Base-by-base conservation (phyloP, 2,113 vertebrate genomes). In the Tupaia tana region DNA sequence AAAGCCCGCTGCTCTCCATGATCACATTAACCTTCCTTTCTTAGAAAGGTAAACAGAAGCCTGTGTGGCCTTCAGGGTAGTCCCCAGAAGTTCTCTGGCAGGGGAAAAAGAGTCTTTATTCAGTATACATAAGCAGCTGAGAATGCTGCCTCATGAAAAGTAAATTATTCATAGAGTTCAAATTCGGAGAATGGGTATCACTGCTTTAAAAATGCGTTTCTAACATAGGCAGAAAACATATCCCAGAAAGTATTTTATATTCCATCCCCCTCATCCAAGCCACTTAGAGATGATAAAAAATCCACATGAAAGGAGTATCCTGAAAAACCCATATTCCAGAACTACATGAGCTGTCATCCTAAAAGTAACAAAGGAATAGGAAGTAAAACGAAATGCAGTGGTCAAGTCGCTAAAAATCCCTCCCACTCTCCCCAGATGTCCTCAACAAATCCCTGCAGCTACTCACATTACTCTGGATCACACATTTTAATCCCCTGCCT, bases 371-470 rank as follows among this genome's bases (percentile, higher is more conserved):
- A 5, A 66, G 25, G 18, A 58, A 83, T 14, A 25, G n/a, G 58
- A 83, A 93, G 67, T 43, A 43, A 91, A 59, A 34, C 43, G 10
- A 67, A 80, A 77, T 0, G 13, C 10, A 20, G 3, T 13, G 2
- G 43, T 24, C 64, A 87, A 56, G n/a, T 22, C 59, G 19, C 84
- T 77, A 12, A 70, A 56, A 2, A 70, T 24, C 20, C 29, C 69
- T 79, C 78, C 20, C 31, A 82, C 63, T 67, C 54, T 78, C 27
- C 63, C 71, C 80, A 16, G 63, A 86, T 81, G 58, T 66, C 43
- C 74, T 78, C 89, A 89, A 92, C 8, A 90, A 86, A 78, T 85
- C 69, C 70, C 86, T 95, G 73, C 27, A 61, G 14, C 34, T 67
- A 90, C 81, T 67, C 71, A 71, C 12, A 93, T 16, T 52, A 66